phyloP scores from a whole-genome alignment of 2,888 invertebrate species.

The Cartodere bifasciata region DNA sequence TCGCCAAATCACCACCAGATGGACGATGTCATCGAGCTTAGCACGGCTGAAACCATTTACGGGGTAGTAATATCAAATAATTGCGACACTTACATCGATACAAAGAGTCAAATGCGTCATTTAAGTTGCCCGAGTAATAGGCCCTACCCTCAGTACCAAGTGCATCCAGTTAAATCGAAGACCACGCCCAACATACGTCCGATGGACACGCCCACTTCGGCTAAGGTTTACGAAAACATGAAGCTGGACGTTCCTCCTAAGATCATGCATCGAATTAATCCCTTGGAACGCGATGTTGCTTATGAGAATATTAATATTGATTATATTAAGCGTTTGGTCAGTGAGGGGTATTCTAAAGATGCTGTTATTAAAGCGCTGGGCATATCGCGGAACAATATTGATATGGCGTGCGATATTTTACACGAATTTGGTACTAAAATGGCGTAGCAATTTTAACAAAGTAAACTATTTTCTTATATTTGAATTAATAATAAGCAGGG shows the following conservation, averaged over 20 bases:
- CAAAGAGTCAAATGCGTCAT: constrained; percentile 26
- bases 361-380: constrained; percentile 84
- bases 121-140: constrained; percentile 28
- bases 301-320: constrained; percentile 88
- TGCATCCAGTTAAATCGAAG: constrained; percentile 40
- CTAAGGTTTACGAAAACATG: constrained; percentile 24
- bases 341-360: constrained; percentile 82
- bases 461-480: no score
- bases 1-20: constrained; percentile 14
- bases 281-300: constrained; percentile 35
- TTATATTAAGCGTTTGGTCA: constrained; percentile 76
- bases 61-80: constrained; percentile 56
- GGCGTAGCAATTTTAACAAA: no score
- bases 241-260: constrained; percentile 26
- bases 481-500: no score
- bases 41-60: constrained; percentile 59
- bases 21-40: constrained; percentile 34
- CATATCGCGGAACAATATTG: constrained; percentile 84
- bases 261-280: constrained; percentile 25
- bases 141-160: constrained; percentile 16
- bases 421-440: no score
- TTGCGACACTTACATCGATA: constrained; percentile 32
- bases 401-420: constrained; percentile 94
- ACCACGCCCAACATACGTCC: constrained; percentile 45
- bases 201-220: constrained; percentile 6